A percentile compares a stretch with the other conserved stretches of the same genome.
phyloP scores from a whole-genome alignment of 2,888 invertebrate genomes.

The Laspeyria flexula region DNA sequence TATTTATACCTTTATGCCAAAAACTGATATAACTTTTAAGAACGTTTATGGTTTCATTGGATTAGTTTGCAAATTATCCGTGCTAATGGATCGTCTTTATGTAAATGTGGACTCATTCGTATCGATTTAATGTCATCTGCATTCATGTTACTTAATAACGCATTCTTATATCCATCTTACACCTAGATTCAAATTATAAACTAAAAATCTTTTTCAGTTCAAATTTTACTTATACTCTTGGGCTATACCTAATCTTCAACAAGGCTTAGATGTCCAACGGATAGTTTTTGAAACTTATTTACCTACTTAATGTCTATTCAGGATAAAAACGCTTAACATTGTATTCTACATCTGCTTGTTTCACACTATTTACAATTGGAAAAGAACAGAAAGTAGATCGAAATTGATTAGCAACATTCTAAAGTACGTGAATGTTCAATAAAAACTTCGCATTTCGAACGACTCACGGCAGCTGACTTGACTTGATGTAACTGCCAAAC shows the following conservation, averaged over 20 bases:
- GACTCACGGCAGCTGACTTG: not conserved
- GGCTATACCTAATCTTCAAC: too few species aligned
- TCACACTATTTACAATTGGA: too few species aligned
- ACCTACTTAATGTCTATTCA: too few species aligned
- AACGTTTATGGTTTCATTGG: too few species aligned
- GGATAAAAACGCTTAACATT: too few species aligned
- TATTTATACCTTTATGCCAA: too few species aligned
- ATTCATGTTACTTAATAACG: not conserved
- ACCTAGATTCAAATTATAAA: not conserved
- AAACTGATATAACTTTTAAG: too few species aligned
- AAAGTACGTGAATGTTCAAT: not conserved
- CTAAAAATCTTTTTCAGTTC: too few species aligned
- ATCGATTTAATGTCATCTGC: not conserved
- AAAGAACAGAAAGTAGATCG: not conserved
- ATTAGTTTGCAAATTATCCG: not conserved
- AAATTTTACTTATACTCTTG: too few species aligned
- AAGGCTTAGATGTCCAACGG: too few species aligned
- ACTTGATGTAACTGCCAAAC: not conserved
- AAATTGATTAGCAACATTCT: not conserved
- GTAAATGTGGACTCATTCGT: not conserved
- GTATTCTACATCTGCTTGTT: too few species aligned
- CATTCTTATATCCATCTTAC: not conserved
- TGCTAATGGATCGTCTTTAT: not conserved
- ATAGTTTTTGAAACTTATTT: too few species aligned
- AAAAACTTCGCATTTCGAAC: not conserved